Evolutionary conservation across 2,113 vertebrate species (phyloP), one percentile per base, ranked within the genome.

Genomic region (Cynocephalus volans): DNA sequence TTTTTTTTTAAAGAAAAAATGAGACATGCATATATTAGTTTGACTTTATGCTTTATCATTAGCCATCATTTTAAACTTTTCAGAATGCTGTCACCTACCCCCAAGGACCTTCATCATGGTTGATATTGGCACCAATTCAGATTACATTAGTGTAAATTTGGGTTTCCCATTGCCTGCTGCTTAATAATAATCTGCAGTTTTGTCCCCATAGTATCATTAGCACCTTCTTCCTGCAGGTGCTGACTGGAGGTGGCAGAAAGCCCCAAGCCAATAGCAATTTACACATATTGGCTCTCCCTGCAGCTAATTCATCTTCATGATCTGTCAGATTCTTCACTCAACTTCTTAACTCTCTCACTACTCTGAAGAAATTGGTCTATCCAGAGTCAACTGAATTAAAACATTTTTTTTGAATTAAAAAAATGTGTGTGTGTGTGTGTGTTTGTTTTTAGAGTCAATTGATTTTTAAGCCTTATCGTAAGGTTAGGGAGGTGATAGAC

Each of bases 141-240:
- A 73, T 89, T 85, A 77, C 54, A 85, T 97, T 97, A 95, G 93
- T 95, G 80, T 95, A 72, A 96, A 97, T 96, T 97, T 96, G 81
- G 70, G 50, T 92, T 96, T 97, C 93, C 69, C 36, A 79, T 90
- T 90, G 92, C 92, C 65, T 97, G 79, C 86, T 97, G 83, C 92
- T 92, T 97, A 80, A 75, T 94, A 93, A 91, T 96, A 87, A 94
- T 80, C 88, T 97, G 69, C 1, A n/a, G 45, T 80, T 97, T 86
- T 96, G 79, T 98, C 96, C 97, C 96, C 24, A 65, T 64, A 52
- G 92, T 88, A 85, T 97, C 93, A 96, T 98, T 97, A 97, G 92
- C 96, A 96, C 96, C 70, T 95, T 95, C 58, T 97, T 93, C 95
- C 95, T 97, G 54, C 95, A 91, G 96, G 96, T 95, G 93, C 86